phyloP scores from a whole-genome alignment of 2,797 vertebrate genomes.

The Tenualosa thibaudeaui region DNA sequence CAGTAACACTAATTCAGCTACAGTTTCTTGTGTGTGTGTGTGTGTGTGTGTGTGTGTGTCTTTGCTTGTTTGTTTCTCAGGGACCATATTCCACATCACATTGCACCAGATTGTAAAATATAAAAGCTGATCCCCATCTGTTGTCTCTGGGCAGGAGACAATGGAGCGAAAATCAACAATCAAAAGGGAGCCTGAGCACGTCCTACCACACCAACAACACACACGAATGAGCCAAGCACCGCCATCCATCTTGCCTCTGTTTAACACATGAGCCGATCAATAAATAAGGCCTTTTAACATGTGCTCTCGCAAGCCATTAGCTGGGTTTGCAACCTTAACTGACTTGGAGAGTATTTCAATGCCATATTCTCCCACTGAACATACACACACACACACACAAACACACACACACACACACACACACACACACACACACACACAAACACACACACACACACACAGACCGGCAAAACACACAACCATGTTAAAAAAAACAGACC shows the following conservation, averaged over 20 bases:
- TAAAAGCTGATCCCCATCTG: constrained; percentile 17
- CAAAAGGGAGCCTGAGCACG: background rate
- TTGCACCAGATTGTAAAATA: constrained; percentile 10
- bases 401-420: background rate
- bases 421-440: background rate
- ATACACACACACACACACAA: background rate
- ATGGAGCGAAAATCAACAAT: constrained; percentile 16
- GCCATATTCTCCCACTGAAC: background rate
- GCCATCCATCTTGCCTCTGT: background rate
- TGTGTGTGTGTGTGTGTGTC: background rate
- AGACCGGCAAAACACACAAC: no score
- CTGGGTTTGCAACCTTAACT: background rate
- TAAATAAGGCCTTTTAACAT: background rate
- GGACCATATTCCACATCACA: constrained; percentile 17
- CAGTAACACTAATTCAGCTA: background rate
- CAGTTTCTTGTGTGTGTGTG: constrained; percentile 3
- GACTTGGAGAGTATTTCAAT: background rate
- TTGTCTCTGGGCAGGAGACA: constrained; percentile 6
- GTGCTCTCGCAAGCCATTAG: background rate
- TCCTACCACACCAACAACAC: background rate
- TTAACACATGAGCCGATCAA: constrained; percentile 5
- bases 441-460: background rate
- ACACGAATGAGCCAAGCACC: background rate
- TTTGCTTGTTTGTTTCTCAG: constrained; percentile 6
- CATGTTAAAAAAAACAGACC: no score